Conservation (phyloP, 2,113 vertebrate genomes). For the Formicarius rufipectus region DNA sequence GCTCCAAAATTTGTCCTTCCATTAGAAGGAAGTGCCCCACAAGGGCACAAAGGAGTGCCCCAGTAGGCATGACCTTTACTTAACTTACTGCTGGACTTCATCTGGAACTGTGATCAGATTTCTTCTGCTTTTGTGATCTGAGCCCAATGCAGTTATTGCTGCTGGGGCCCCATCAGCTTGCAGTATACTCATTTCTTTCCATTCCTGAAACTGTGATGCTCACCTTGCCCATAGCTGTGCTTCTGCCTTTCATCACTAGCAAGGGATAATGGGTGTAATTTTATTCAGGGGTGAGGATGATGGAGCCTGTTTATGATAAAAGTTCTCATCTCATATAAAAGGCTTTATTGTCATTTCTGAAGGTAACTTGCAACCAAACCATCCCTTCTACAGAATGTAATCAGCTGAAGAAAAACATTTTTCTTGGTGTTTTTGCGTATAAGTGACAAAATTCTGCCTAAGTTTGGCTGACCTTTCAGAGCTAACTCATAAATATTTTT, state of each 20-base stretch:
- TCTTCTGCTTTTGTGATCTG: background rate
- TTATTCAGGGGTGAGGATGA: background rate
- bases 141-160: background rate
- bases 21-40: too few relatives aligned
- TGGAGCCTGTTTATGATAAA: background rate
- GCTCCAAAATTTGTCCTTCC: too few relatives aligned
- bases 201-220: background rate
- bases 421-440: background rate
- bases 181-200: background rate
- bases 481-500: background rate
- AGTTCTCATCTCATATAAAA: background rate
- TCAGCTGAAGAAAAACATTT: background rate
- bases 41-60: background rate
- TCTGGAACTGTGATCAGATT: background rate
- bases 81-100: background rate
- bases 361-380: background rate
- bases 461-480: background rate
- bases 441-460: background rate
- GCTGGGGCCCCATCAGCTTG: background rate
- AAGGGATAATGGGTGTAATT: background rate
- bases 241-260: background rate
- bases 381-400: background rate
- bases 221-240: background rate
- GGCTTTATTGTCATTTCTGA: background rate
- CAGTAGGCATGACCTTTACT: background rate